Evolutionary conservation across 2,113 vertebrate species (phyloP), one percentile per base, ranked within the genome.

Genomic region (Oreochromis aureus): DNA sequence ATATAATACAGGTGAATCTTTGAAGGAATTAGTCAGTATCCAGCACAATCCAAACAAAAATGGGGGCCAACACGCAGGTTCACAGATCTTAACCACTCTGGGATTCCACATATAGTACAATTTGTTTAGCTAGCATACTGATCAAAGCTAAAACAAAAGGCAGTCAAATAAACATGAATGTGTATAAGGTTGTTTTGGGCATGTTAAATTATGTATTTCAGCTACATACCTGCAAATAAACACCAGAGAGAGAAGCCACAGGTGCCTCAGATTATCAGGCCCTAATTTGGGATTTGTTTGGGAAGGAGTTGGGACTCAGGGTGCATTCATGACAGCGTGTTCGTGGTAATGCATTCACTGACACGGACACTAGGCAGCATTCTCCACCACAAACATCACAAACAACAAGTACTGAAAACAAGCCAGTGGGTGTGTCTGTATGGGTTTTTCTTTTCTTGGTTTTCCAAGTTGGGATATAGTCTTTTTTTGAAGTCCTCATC

Each of bases 121-220:
- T 7, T 30, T 76, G 69, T 76, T 48, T 46, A 39, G 9, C n/a
- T 15, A 44, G 9, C 39, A 24, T 24, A 10, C 41, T 24, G 7
- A 76, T 76, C 41, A 73, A 73, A 73, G 9, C 41, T 30, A 46
- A 73, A 73, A 10, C 41, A 48, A 73, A 73, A 73, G 69, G 22
- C 22, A 48, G 6, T 48, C 15, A 5, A 73, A 46, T 46, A 18
- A 30, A 7, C 6, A 46, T 30, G 41, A 27, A 73, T 18, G 39
- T 2, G 13, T 73, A 10, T 27, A 27, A 76, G 41, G 15, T 15
- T 48, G 69, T 18, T 18, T 48, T 48, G 15, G 24, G 69, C 27
- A 76, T 76, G 24, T 30, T 76, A 76, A 76, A 76, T 48, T 10
- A 30, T 30, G 44, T 10, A 2, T 76, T 2, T 19, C 41, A 76